Conservation (phyloP, 2,797 vertebrate species). For the Typhlichthys subterraneus region DNA sequence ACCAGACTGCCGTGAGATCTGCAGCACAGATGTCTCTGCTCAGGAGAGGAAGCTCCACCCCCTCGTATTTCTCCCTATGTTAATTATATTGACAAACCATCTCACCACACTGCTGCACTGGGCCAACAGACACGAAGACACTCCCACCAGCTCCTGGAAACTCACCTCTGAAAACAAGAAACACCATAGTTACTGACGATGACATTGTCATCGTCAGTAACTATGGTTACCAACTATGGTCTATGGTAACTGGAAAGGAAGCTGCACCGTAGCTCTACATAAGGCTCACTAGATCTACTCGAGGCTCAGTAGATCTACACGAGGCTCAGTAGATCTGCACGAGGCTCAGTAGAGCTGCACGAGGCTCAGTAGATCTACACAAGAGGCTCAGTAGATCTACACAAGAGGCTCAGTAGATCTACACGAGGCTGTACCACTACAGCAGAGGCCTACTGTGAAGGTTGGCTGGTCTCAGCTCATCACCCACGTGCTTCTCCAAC, state of each 20-base stretch:
- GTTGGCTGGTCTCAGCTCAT: conserved; percentile 68
- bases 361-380: background rate
- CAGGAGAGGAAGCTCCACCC: background rate
- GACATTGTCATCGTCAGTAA: background rate
- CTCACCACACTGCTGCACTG: conserved; percentile 79
- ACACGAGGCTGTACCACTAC: background rate
- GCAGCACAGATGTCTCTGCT: no score
- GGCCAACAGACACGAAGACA: conserved; percentile 67
- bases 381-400: no score
- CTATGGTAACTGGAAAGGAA: background rate
- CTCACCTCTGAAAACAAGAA: conserved; percentile 56
- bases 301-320: background rate
- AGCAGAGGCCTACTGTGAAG: conserved; percentile 47
- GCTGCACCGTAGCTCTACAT: background rate
- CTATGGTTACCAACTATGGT: background rate
- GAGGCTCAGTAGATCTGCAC: no score
- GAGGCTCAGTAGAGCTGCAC: background rate
- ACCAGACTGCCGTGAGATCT: no score
- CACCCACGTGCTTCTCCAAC: conserved; percentile 68
- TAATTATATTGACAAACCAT: background rate
- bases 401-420: background rate
- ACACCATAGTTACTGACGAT: no score
- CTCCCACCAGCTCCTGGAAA: conserved; percentile 68
- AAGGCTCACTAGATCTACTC: background rate
- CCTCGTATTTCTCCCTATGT: no score